Base-by-base conservation (phyloP, 2,888 invertebrate genomes). In the Brenthis ino region DNA sequence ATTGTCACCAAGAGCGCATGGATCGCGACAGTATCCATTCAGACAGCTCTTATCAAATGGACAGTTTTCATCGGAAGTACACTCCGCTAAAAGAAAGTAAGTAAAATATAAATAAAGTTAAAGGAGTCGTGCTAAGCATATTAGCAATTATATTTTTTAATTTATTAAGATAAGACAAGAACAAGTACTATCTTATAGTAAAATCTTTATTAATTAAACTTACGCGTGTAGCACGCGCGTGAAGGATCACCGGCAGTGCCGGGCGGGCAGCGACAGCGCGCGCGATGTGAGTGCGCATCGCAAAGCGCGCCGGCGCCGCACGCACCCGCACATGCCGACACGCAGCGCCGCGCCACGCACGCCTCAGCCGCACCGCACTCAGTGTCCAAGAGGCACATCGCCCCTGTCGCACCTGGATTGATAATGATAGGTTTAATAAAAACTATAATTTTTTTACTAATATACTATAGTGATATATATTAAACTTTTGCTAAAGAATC, bases 241-340 rank as follows among this genome's bases (percentile, higher is more conserved):
- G 97, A 96, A 48, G 98, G 98, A 86, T 98, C 96, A 72, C 98
- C 98, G 64, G 97, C 97, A 91, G 96, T 97, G 73, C 96, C 97
- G 61, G 95, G 94, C 20, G 96, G 96, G 84, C 98, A 98, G 79
- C 94, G 94, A 85, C 98, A 98, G 24, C 95, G 95, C 5, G 98
- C 97, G 75, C 97, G 95, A 82, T 97, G 97, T 76, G 95, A 94
- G 57, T 94, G 93, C 0, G 96, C 96, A 20, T 95, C 94, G 80
- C 98, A 98, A 74, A 96, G 94, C 0, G 98, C 97, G 72, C 96
- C 95, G 12, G 94, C 89, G 61, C 97, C 97, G 81, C 98, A 98
- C 2, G 96, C 96, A 79, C 96, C 95, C 24, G 96, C 94, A 83
- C 98, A 98, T 0, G 98, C 97, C 80, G 97, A 95, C 82, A 96